Conservation (phyloP, 2,113 vertebrate genomes). For the Bolborhynchus lineola region DNA sequence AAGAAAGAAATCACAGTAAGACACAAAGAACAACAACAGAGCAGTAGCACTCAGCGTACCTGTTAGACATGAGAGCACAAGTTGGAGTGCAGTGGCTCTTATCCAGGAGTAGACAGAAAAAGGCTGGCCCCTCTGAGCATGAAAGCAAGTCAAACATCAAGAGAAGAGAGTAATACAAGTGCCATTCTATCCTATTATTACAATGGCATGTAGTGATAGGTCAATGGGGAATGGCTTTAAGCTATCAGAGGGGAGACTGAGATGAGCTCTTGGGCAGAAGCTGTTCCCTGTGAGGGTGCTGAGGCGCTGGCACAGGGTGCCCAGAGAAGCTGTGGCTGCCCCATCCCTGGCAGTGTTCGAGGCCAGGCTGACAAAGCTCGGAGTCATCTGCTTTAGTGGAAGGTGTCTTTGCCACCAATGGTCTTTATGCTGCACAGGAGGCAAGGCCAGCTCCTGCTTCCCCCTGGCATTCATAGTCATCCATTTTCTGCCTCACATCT, state of each 20-base stretch:
- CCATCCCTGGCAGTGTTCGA: neutral
- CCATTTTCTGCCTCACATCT: neutral
- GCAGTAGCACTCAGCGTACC: accelerated
- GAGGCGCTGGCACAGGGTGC: neutral
- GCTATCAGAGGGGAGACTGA: neutral
- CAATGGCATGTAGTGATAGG: neutral
- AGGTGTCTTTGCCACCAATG: neutral
- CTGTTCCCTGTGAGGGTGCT: neutral
- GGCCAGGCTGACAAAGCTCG: neutral
- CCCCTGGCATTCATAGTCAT: neutral
- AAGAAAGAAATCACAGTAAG: neutral
- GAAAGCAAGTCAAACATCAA: neutral
- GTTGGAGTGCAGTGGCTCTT: neutral
- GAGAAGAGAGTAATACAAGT: neutral
- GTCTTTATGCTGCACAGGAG: neutral
- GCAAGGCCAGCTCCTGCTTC: neutral
- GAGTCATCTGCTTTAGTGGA: neutral
- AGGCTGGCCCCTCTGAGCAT: neutral
- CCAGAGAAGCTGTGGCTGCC: neutral
- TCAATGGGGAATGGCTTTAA: neutral
- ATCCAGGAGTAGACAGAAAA: neutral
- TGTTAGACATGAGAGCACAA: neutral
- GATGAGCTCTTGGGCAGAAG: neutral
- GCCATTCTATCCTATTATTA: neutral
- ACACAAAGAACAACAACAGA: neutral